Evolutionary conservation across 2,113 vertebrate species (phyloP), one percentile per base, ranked within the genome.

Genomic region (Cinclus mexicanus): DNA sequence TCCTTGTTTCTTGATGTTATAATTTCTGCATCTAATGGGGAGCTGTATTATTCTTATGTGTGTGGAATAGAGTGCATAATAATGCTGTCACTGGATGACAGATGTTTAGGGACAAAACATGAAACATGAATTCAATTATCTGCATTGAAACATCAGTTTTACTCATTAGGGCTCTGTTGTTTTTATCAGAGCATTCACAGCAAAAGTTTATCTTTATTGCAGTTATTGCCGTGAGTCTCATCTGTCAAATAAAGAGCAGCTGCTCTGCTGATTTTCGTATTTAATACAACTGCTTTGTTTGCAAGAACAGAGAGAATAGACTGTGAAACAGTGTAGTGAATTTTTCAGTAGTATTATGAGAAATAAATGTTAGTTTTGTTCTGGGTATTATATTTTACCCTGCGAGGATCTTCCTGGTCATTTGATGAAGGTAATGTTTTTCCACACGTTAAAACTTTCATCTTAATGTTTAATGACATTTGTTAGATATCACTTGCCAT

Each of bases 171-270:
- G 37, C 20, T 53, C 49, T 83, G 91, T 95, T 98, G 95, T 97
- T 97, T 97, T 97, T 95, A 95, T 97, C 97, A 95, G 69, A 96
- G 76, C 94, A 89, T 79, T 92, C 97, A 89, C 95, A 97, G 95
- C 85, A 98, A 92, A 97, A 97, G 71, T 93, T 96, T 96, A 71
- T 97, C 97, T 96, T 96, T 92, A 95, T 91, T 96, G 96, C 87
- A 96, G 95, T 94, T 93, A 94, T 92, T 83, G 76, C 80, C 95
- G 44, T 80, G 92, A 94, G 83, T 85, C 70, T 79, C 63, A 87
- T 98, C 94, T 96, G 90, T 97, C 96, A 87, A 94, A 94, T 91
- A 90, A 94, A 94, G 88, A 95, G 42, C 90, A 91, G 50, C 92
- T 97, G 91, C 65, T 95, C 44, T 85, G 74, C 83, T 92, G 61